Evolutionary conservation across 1,140 invertebrate genomes (phyloP), one percentile per base, ranked within the genome.

Genomic region (Papilio machaon): DNA sequence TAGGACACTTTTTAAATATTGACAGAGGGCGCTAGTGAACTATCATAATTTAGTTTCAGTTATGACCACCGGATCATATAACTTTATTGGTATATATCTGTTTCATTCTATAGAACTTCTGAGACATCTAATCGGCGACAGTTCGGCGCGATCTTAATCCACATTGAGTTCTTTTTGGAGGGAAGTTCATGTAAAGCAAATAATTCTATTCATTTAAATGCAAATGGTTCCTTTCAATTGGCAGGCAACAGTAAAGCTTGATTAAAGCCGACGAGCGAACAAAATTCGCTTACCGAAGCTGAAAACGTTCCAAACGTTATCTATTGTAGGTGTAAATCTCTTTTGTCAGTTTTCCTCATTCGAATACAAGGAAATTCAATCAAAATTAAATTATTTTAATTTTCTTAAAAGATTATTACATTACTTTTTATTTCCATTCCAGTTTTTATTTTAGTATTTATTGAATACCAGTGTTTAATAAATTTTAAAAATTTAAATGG

Each of bases 161-260:
- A 35, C 11, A 70, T 70, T 70, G 64, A 30, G 64, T 46, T 73
- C 73, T 73, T 73, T 30, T 49, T 19, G 13, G 17, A 76, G 47
- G 47, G 3, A 8, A 11, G 10, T 76, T 76, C 46, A 54, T 76
- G 74, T 76, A 47, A 23, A 46, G 30, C 70, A 38, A 52, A 47
- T 30, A 47, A 76, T 76, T 76, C 70, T 17, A 70, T 70, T 47
- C 38, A 70, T 79, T 79, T 70, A 47, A 70, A 79, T 79, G 78
- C 64, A 79, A 79, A 79, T 79, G 43, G 64, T 70, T 79, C 78
- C 47, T 79, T 79, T 79, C 78, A 79, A 70, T 70, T 46, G 43
- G 38, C 43, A 47, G 74, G 74, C 74, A 79, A 47, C 74, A 79
- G 19, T 43, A 79, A 79, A 35, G 60, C 78, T 23, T 70, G 64